Conservation (phyloP, 1,140 invertebrate species). For the Adelges cooleyi region DNA sequence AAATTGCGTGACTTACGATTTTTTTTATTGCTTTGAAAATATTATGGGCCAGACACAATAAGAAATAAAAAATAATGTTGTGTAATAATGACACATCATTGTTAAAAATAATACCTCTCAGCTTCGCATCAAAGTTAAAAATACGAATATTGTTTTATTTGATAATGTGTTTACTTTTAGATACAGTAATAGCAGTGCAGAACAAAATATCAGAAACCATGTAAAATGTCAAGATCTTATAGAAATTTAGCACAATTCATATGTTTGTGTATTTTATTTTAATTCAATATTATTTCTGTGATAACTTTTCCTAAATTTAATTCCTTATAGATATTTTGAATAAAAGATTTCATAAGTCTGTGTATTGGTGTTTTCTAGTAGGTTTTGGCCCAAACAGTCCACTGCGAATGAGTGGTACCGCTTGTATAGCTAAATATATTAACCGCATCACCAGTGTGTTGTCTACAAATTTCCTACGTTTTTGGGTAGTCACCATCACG, state of each 20-base stretch:
- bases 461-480: background rate
- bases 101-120: too few relatives aligned
- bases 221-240: conserved; percentile 25
- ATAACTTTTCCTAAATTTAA: background rate
- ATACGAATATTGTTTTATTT: too few relatives aligned
- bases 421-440: background rate
- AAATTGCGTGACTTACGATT: too few relatives aligned
- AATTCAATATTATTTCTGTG: conserved; percentile 18
- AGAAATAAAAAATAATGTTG: too few relatives aligned
- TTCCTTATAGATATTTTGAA: too few relatives aligned
- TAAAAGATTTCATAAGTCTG: too few relatives aligned
- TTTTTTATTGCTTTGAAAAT: too few relatives aligned
- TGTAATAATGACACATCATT: too few relatives aligned
- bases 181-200: background rate
- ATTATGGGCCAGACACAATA: too few relatives aligned
- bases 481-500: background rate
- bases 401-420: background rate
- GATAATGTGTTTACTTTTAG: too few relatives aligned
- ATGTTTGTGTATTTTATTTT: background rate
- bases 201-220: background rate
- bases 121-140: too few relatives aligned
- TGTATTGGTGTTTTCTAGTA: background rate
- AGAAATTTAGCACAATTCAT: background rate
- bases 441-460: background rate
- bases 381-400: conserved; percentile 5